Evolutionary conservation across 2,888 invertebrate species (phyloP).

Genomic region (Athripsodes cinereus): DNA sequence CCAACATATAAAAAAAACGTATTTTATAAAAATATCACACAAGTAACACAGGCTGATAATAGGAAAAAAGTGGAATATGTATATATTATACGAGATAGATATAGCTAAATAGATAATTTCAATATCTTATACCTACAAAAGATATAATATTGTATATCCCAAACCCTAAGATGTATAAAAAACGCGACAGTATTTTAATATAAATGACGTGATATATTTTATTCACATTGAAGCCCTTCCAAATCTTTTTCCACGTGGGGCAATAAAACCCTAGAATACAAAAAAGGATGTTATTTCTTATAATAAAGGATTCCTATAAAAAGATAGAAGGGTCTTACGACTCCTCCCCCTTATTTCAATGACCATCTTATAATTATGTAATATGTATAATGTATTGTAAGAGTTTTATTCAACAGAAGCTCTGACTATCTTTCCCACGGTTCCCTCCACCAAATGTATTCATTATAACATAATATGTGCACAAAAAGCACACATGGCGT

Average conservation of each 20-base stretch:
- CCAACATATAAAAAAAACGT: too few relatives aligned
- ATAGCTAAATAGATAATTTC: too few relatives aligned
- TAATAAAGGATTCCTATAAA: constrained; percentile 16
- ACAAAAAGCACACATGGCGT: constrained; percentile 25
- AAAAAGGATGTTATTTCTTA: constrained; percentile 17
- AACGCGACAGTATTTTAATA: too few relatives aligned
- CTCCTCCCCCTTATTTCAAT: constrained; percentile 24
- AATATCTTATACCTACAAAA: too few relatives aligned
- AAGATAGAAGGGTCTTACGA: constrained; percentile 19
- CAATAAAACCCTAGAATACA: constrained; percentile 14
- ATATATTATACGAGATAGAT: too few relatives aligned
- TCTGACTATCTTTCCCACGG: constrained; percentile 25
- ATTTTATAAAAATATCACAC: too few relatives aligned
- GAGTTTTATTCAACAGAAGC: constrained; percentile 21
- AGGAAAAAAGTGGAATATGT: too few relatives aligned
- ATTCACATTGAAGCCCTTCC: not conserved
- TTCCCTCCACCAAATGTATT: constrained; percentile 25
- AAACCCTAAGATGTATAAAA: too few relatives aligned
- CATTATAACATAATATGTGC: constrained; percentile 25
- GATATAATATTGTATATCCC: too few relatives aligned
- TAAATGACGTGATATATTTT: not conserved
- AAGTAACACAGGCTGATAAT: too few relatives aligned
- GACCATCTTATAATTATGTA: constrained; percentile 17
- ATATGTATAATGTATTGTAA: not conserved
- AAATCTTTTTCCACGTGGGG: constrained; percentile 15